Evolutionary conservation across 2,888 invertebrate genomes (phyloP).

Genomic region (Mechanitis mazaeus): DNA sequence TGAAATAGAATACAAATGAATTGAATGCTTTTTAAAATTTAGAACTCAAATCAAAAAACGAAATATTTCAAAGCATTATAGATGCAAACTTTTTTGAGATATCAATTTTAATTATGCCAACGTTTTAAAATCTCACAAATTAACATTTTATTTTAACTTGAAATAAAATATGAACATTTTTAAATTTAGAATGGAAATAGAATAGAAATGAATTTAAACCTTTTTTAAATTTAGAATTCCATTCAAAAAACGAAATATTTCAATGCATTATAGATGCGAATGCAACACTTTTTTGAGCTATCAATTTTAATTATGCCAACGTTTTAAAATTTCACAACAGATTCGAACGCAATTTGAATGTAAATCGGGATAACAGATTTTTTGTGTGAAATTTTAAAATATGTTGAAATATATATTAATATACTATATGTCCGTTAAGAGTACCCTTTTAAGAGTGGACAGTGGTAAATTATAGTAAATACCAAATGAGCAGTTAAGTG

Average conservation of each 20-base stretch:
- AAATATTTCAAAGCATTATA: slow-evolving; percentile 8
- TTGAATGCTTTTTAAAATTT: no score
- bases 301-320: slow-evolving; percentile 25
- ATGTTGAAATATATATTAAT: no score
- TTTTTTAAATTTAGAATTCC: no score
- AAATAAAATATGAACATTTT: no score
- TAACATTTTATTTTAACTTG: no score
- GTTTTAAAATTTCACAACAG: slow-evolving; percentile 22
- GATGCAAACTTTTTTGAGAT: slow-evolving; percentile 1
- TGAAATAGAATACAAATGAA: no score
- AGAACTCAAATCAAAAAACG: background rate
- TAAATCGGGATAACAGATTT: slow-evolving; percentile 20
- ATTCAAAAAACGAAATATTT: slow-evolving; percentile 6
- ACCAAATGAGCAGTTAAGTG: slow-evolving; percentile 20
- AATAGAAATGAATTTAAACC: no score
- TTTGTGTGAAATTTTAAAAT: slow-evolving; percentile 3
- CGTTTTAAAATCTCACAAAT: slow-evolving; percentile 4
- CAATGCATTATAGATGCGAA: slow-evolving; percentile 2
- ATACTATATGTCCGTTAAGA: no score
- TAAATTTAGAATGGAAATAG: no score
- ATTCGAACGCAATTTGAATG: slow-evolving; percentile 20
- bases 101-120: slow-evolving; percentile 25
- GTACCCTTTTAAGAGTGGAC: no score
- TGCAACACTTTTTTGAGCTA: slow-evolving; percentile 3
- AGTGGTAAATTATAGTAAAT: slow-evolving; percentile 19